Conservation (phyloP, 2,888 invertebrate genomes). For the Polydrusus tereticollis region DNA sequence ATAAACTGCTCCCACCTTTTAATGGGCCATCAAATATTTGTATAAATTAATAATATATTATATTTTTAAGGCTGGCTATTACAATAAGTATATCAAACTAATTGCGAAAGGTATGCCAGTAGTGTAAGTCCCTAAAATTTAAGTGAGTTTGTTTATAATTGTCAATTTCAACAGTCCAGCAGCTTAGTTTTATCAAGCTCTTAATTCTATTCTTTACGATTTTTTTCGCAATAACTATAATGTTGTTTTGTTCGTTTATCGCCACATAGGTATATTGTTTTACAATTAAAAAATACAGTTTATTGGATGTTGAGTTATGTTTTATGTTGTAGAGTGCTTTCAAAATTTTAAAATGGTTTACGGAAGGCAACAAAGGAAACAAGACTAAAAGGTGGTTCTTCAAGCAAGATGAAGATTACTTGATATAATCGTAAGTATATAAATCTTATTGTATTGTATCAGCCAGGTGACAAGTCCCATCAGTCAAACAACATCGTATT, state of each 20-base stretch:
- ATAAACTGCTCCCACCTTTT: neutral
- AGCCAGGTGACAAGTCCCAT: too few species aligned
- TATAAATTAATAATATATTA: too few species aligned
- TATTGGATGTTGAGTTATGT: neutral
- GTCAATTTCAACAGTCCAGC: neutral
- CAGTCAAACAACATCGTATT: too few species aligned
- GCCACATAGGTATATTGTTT: too few species aligned
- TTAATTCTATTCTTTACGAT: too few species aligned
- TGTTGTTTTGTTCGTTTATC: neutral
- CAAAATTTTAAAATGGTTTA: neutral
- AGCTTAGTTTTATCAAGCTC: neutral
- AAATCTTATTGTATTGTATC: neutral
- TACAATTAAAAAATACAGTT: neutral
- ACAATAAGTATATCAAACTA: too few species aligned
- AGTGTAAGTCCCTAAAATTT: too few species aligned
- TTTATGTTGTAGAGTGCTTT: neutral
- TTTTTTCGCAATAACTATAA: neutral
- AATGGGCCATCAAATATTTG: neutral
- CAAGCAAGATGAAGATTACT: slow-evolving; percentile 15
- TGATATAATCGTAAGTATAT: slow-evolving; percentile 12
- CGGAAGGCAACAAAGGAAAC: neutral
- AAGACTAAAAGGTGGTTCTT: neutral
- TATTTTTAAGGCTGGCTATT: too few species aligned
- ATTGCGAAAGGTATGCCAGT: too few species aligned
- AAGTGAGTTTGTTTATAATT: neutral